Percentiles rank a stretch among this genome's conserved stretches.
These are phyloP conservation scores for Hylaea fasciaria DNA, from an alignment of 2,888 invertebrate species.

Conservation along the genomic window DNA sequence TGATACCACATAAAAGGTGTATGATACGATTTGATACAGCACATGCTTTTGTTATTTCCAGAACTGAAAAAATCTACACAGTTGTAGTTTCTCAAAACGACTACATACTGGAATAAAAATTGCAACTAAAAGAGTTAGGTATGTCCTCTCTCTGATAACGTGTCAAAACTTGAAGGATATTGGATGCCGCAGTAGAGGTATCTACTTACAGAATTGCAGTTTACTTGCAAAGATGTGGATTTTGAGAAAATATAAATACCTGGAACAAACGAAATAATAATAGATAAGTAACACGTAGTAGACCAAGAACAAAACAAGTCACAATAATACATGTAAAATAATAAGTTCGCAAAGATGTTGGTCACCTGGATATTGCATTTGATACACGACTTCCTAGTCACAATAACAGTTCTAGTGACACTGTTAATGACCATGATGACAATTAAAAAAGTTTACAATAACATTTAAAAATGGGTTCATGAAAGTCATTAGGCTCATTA, in stretches of 20 bases:
- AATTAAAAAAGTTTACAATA: not conserved
- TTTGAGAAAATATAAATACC: conserved; percentile 1
- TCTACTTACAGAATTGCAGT: too few relatives aligned
- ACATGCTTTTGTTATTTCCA: not conserved
- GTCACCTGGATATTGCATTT: too few relatives aligned
- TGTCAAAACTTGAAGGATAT: not conserved
- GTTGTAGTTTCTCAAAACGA: too few relatives aligned
- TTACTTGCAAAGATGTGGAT: not conserved
- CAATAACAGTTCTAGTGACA: too few relatives aligned
- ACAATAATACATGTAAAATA: too few relatives aligned
- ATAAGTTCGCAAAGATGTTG: not conserved
- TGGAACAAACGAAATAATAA: conserved; percentile 15
- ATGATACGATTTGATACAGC: conserved; percentile 9
- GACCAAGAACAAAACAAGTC: too few relatives aligned
- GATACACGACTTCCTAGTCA: too few relatives aligned
- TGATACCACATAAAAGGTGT: conserved; percentile 13
- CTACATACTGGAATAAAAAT: too few relatives aligned
- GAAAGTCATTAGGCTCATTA: conserved; percentile 9
- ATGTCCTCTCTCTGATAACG: too few relatives aligned
- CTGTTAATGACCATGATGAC: not conserved
- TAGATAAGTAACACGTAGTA: not conserved
- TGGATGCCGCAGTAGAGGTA: too few relatives aligned
- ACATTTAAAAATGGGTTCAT: conserved; percentile 5
- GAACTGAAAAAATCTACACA: too few relatives aligned
- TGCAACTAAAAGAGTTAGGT: too few relatives aligned